Base-by-base conservation (phyloP, 2,888 invertebrate species). In the Tetropium fuscum region DNA sequence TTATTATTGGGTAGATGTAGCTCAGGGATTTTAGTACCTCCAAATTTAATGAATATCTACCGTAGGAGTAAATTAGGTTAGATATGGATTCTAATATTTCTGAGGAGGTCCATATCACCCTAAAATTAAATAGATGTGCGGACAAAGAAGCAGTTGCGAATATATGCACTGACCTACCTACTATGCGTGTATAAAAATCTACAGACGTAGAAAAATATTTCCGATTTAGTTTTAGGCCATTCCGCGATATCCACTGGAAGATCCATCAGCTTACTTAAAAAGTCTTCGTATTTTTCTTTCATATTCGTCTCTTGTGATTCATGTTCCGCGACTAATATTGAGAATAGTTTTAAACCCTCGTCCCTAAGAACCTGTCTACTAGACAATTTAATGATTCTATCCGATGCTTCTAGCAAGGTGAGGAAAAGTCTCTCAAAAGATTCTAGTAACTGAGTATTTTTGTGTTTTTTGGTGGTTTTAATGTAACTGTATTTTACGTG, bases 81-180 rank as follows among this genome's bases (percentile, higher is more conserved):
- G 57, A 45, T 6, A 62, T 55, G 0, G 51, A 53, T 1, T 55
- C 27, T 8, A 65, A 18, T n/a, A 62, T 55, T 40, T 65, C 56
- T 8, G 30, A 13, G 2, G 62, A 19, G 4, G 20, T 6, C 65
- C 65, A 65, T 13, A 57, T 36, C 10, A 53, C 22, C 7, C 65
- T 65, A 44, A 15, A 53, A 40, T 15, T 18, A 38, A 22, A 20
- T n/a, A n/a, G n/a, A n/a, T n/a, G n/a, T n/a, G n/a, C n/a, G n/a
- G n/a, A n/a, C 18, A 15, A 7, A 15, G 15, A 2, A 11, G 34
- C 2, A 3, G 2, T n/a, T n/a, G n/a, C n/a, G n/a, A n/a, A n/a
- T n/a, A n/a, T n/a, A n/a, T n/a, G n/a, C n/a, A n/a, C n/a, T n/a
- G n/a, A 44, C 44, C 55, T 44, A 62, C 65, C 55, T 58, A 30